Evolutionary conservation across 2,113 vertebrate species (phyloP), one percentile per base, ranked within the genome.

Genomic region (Phoxinus phoxinus): DNA sequence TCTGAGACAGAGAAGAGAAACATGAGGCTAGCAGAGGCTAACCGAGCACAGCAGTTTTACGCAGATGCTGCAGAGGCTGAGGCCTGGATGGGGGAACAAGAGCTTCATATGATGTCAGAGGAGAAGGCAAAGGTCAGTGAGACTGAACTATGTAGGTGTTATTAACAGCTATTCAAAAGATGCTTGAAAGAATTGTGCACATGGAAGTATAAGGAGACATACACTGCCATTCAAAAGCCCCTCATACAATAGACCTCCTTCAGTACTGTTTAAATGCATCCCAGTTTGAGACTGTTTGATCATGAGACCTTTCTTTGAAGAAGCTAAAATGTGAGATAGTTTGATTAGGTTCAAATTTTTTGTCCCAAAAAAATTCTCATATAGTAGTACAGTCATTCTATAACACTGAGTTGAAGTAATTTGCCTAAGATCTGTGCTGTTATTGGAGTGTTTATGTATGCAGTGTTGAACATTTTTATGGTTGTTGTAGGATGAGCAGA

Each of bases 71-170:
- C 96, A 0, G 97, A 98, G 88, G 96, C 96, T 0, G 97, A 98
- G 91, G 97, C 96, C 27, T 99, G 97, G 97, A 98, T 98, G 97
- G 97, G 97, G 1, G 97, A 98, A 86, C 97, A 98, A 90, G 97
- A 98, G 91, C 91, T 98, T 17, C 97, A 98, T 91, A 98, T 98
- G 97, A 97, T 98, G 95, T 95, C 96, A 1, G 97, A 97, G 86
- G 97, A 98, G 90, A 98, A 97, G 85, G 97, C 97, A 25, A 98
- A 98, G 96, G 97, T 98, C 83, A 37, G 87, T 25, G 27, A 65
- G 9, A 37, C 13, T 53, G 61, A 41, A 13, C 7, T 35, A 23
- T 56, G 30, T 63, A 63, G 44, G 69, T 51, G 41, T 30, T n/a
- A 67, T 1, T 72, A 41, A 23, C 19, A 41, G 21, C 9, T 4